These are phyloP conservation scores for Cherax quadricarinatus DNA, from an alignment of 1,140 invertebrate species.

Conservation along the genomic window DNA sequence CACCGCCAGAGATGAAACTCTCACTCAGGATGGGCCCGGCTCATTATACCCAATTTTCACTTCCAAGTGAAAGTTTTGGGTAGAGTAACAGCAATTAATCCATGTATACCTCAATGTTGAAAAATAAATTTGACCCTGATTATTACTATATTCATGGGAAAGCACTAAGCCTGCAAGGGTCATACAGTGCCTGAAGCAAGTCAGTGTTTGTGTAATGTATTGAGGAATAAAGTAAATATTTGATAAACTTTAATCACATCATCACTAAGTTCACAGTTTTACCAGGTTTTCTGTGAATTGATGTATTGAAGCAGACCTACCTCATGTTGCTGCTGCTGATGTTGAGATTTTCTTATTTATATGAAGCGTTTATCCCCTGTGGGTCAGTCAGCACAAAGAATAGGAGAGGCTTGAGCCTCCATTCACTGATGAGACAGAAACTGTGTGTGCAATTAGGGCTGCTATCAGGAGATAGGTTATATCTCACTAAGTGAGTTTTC, in stretches of 20 bases:
- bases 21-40: slow-evolving; percentile 18
- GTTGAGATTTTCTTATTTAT: no score
- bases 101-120: slow-evolving; percentile 16
- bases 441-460: no score
- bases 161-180: no score
- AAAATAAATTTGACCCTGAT: not conserved
- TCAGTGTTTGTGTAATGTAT: not conserved
- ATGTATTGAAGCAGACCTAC: not conserved
- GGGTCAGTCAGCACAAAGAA: not conserved
- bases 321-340: not conserved
- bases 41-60: slow-evolving; percentile 17
- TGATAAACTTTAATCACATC: not conserved
- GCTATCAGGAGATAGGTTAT: not conserved
- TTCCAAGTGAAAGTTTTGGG: slow-evolving; percentile 23
- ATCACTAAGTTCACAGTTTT: not conserved
- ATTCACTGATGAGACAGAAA: no score
- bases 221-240: not conserved
- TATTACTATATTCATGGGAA: no score
- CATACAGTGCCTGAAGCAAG: not conserved
- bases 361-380: no score
- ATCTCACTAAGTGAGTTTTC: not conserved
- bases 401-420: no score
- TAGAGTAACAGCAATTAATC: slow-evolving; percentile 17
- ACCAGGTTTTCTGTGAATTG: not conserved
- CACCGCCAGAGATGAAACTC: not conserved